Conservation (phyloP, 2,113 vertebrate species). For the Brienomyrus longianalis region DNA sequence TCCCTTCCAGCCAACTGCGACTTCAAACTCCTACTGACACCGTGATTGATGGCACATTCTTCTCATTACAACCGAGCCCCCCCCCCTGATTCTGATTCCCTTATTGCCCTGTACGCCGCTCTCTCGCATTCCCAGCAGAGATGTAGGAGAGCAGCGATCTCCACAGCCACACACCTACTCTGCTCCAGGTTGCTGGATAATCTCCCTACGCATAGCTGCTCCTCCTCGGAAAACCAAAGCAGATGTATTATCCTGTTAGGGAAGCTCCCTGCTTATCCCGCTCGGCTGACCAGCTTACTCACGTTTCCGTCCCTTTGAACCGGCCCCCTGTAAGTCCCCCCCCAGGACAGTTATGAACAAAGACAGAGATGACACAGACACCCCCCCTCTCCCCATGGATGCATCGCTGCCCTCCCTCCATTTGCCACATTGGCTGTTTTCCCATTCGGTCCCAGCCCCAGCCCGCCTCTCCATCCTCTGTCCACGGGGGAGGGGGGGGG, state of each 20-base stretch:
- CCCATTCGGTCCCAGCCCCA: neutral
- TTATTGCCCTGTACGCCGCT: neutral
- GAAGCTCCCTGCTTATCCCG: neutral
- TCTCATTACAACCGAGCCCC: neutral
- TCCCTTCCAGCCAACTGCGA: neutral
- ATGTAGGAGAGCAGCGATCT: neutral
- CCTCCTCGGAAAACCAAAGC: neutral
- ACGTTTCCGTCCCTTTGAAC: neutral
- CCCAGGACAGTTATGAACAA: neutral
- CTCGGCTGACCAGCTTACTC: neutral
- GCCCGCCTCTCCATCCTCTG: neutral
- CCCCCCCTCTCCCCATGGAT: neutral
- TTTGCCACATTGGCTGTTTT: neutral
- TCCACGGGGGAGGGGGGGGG: neutral
- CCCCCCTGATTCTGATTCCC: neutral
- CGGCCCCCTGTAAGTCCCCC: neutral
- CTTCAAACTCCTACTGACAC: neutral
- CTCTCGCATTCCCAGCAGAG: neutral
- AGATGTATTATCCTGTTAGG: neutral
- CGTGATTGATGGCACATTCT: neutral
- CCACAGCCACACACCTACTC: neutral
- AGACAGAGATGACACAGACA: neutral
- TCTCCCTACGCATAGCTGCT: neutral
- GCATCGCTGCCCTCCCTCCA: neutral
- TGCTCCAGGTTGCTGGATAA: neutral